These are phyloP conservation scores for Trichomalopsis sarcophagae DNA, from an alignment of 1,140 invertebrate species.

Conservation along the genomic window DNA sequence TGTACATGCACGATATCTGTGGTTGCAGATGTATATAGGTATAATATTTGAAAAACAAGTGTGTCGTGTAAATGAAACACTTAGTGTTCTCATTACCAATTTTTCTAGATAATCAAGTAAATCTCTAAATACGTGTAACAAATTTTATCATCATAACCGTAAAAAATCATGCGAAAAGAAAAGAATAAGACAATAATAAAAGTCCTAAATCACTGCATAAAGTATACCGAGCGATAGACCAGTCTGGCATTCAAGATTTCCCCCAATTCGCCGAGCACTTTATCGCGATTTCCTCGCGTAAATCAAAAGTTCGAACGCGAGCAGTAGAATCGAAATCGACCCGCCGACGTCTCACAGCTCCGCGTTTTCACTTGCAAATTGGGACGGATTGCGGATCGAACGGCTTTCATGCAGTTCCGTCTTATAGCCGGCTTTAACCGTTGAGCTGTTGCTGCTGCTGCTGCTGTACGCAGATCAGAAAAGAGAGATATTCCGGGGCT, in stretches of 20 bases:
- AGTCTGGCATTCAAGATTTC: neutral
- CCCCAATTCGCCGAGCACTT: neutral
- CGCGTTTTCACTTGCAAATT: constrained; percentile 40
- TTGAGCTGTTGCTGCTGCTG: too few relatives aligned
- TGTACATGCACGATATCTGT: neutral
- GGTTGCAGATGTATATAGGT: too few relatives aligned
- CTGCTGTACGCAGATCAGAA: neutral
- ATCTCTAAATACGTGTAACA: neutral
- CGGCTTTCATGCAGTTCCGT: neutral
- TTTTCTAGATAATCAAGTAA: neutral
- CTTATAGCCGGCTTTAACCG: neutral
- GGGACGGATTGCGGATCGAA: constrained; percentile 20
- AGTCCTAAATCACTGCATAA: neutral
- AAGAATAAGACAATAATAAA: neutral
- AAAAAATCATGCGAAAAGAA: neutral
- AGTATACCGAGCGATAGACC: neutral
- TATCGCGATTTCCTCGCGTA: neutral
- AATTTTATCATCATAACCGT: neutral
- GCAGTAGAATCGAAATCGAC: neutral
- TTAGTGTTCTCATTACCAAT: neutral
- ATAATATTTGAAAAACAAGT: too few relatives aligned
- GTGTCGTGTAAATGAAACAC: too few relatives aligned
- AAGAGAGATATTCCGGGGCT: neutral
- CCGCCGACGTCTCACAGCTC: neutral
- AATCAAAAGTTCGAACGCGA: neutral